Evolutionary conservation across 2,113 vertebrate species (phyloP), one percentile per base, ranked within the genome.

Genomic region (Crotalus viridis): DNA sequence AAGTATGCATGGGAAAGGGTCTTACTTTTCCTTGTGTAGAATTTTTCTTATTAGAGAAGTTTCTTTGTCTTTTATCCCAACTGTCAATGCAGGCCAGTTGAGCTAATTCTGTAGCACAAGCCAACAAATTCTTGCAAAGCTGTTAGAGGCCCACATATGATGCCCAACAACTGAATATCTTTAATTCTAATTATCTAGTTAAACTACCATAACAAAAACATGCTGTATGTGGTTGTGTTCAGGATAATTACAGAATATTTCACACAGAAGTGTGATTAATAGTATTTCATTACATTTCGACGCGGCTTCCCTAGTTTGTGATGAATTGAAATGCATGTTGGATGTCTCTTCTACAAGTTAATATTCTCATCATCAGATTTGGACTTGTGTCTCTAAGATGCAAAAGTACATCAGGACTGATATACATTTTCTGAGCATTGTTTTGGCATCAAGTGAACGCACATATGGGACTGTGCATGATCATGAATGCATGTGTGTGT

Each of bases 201-300:
- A 97, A 97, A 96, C 96, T 95, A 96, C 96, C 96, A 97, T 96
- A 97, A 97, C 96, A 96, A 97, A 97, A 97, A 93, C 96, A 94
- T 19, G 93, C 93, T 61, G 33, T 89, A 91, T 93, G 95, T 3
- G 74, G 93, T 95, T 96, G 94, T 94, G 95, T 95, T 91, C 4
- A 0, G 93, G 74, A 5, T 96, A 97, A 97, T 97, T 97, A 96
- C 17, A 5, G 94, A 94, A 93, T 94, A 94, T 95, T 96, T 87
- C 95, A 95, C 94, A 57, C 93, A 0, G 24, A 95, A 97, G 93
- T 94, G 55, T 15, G 89, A 87, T 87, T 96, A 96, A 95, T 91
- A 94, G 56, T 52, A 88, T 93, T 94, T 95, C 85, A 89, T 93
- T 95, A 95, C 94, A 92, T 90, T 93, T 0, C 0, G 93, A 91